Conservation (phyloP, 2,888 invertebrate genomes). For the Thumatha senex region DNA sequence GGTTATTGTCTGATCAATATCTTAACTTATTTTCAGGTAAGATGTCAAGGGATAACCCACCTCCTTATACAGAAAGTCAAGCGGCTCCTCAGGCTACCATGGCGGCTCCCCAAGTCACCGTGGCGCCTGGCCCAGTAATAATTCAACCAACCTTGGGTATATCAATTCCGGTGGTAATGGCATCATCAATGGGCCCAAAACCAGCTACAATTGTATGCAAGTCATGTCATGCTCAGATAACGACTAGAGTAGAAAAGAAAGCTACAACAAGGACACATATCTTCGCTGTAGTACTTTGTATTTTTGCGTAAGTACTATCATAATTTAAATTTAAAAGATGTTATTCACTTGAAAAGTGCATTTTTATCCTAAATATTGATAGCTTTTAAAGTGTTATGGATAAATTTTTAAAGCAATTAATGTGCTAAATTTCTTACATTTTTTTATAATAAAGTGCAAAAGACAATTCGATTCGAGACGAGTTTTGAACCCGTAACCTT, state of each 20-base stretch:
- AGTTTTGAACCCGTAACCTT: too few relatives aligned
- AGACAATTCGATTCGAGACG: too few relatives aligned
- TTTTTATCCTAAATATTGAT: too few relatives aligned
- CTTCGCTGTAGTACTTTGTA: constrained; percentile 77
- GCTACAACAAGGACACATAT: constrained; percentile 79
- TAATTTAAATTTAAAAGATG: not conserved
- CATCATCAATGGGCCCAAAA: constrained; percentile 16
- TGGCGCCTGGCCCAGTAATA: not conserved
- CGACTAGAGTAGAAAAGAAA: constrained; percentile 64
- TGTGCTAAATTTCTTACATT: too few relatives aligned
- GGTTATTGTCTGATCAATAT: not conserved
- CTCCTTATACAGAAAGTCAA: not conserved
- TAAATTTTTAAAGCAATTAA: too few relatives aligned
- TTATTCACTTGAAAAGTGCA: too few relatives aligned
- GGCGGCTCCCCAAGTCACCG: not conserved
- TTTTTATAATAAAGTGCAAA: too few relatives aligned
- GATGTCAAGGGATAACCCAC: not conserved
- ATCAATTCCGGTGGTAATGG: not conserved
- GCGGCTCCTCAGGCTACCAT: too few relatives aligned
- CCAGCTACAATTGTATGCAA: constrained; percentile 60
- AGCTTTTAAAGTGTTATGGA: too few relatives aligned
- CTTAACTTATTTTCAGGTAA: not conserved
- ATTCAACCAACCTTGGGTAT: not conserved
- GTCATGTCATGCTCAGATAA: constrained; percentile 67
- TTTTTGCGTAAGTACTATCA: constrained; percentile 27